Evolutionary conservation across 1,140 invertebrate genomes (phyloP).

Genomic region (Cyrtorhinus lividipennis): DNA sequence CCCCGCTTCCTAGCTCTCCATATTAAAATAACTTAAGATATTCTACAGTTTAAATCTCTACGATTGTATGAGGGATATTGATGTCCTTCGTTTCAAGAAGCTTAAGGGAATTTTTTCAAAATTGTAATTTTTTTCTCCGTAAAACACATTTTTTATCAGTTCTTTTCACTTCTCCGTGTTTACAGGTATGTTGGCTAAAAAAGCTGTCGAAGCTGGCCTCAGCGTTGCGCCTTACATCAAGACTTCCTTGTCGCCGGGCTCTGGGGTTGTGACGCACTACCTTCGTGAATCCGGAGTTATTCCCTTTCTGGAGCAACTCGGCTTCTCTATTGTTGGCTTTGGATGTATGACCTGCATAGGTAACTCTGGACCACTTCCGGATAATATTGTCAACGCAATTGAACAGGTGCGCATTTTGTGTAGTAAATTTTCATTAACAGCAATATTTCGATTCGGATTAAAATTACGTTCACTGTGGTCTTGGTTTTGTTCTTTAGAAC

Average conservation of each 20-base stretch:
- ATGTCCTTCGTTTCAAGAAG: no score
- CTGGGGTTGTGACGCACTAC: constrained; percentile 96
- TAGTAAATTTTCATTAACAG: not conserved
- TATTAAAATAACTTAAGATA: no score
- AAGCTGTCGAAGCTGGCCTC: constrained; percentile 83
- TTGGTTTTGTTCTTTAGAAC: constrained; percentile 36
- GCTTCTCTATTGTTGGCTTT: constrained; percentile 90
- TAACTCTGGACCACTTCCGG: constrained; percentile 87
- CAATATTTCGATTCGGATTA: no score
- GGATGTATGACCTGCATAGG: constrained; percentile 99
- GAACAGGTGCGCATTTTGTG: constrained; percentile 54
- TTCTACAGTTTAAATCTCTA: no score
- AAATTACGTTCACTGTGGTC: not conserved
- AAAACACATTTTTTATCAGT: no score
- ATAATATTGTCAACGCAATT: constrained; percentile 79
- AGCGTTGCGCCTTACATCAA: constrained; percentile 86
- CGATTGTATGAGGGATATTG: no score
- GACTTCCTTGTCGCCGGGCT: constrained; percentile 90
- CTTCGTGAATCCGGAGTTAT: constrained; percentile 75
- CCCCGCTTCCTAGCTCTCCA: no score
- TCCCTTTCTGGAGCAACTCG: constrained; percentile 69
- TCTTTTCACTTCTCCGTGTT: not conserved
- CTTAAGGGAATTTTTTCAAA: no score
- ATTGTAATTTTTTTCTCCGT: no score
- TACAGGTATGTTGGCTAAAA: constrained; percentile 79